Percentiles rank a stretch among this genome's conserved stretches.
Conservation (phyloP, 2,888 invertebrate species). For the Pegoplata infirma region DNA sequence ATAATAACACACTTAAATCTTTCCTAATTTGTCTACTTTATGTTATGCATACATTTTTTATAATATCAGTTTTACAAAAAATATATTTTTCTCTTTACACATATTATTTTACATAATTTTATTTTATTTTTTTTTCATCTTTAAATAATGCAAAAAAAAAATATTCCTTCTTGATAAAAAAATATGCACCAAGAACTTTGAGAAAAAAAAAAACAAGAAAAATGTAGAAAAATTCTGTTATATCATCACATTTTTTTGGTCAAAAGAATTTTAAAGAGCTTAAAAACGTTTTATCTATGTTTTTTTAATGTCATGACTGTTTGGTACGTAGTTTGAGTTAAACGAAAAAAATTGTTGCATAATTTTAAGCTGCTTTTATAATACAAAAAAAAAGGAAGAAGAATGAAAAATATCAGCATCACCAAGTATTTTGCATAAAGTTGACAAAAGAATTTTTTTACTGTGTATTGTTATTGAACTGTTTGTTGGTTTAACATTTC, state of each 20-base stretch:
- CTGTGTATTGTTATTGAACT: slow-evolving; percentile 45
- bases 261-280: slow-evolving; percentile 55
- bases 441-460: slow-evolving; percentile 38
- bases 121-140: background rate
- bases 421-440: slow-evolving; percentile 43
- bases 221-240: slow-evolving; percentile 15
- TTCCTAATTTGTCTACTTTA: too few relatives aligned
- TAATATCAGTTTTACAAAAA: too few relatives aligned
- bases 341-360: slow-evolving; percentile 46
- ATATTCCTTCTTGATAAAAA: too few relatives aligned
- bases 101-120: background rate
- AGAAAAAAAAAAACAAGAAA: background rate
- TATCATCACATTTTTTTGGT: slow-evolving; percentile 30
- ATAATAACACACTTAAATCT: too few relatives aligned
- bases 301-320: slow-evolving; percentile 41
- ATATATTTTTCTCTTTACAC: too few relatives aligned
- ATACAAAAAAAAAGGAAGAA: background rate
- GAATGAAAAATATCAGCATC: background rate
- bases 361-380: slow-evolving; percentile 46
- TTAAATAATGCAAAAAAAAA: slow-evolving; percentile 10
- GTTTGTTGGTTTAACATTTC: slow-evolving; percentile 1
- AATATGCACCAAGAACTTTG: too few relatives aligned
- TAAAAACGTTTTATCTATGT: slow-evolving; percentile 42
- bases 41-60: too few relatives aligned
- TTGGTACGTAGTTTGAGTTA: slow-evolving; percentile 2